A percentile compares a stretch with the other conserved stretches of the same genome.
Conservation (phyloP, 2,888 invertebrate genomes). For the Chalcis sispes region DNA sequence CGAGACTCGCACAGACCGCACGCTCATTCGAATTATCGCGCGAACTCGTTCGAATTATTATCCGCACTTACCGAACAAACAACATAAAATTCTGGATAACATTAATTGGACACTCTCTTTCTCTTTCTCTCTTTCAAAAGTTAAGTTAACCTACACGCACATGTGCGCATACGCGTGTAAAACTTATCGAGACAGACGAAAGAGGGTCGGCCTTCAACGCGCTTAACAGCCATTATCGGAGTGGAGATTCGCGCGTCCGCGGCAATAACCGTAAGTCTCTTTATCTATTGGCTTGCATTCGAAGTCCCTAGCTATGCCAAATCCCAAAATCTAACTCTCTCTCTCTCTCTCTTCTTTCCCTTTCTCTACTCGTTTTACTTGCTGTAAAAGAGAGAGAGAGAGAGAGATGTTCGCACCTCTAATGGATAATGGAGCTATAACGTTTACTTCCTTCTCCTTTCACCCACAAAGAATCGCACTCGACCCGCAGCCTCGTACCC, state of each 20-base stretch:
- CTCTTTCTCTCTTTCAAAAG: neutral
- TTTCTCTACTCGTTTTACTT: neutral
- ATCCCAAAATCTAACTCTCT: neutral
- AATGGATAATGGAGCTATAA: too few relatives aligned
- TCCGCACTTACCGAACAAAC: slow-evolving; percentile 24
- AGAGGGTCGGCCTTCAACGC: neutral
- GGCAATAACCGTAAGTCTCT: slow-evolving; percentile 71
- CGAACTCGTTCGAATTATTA: too few relatives aligned
- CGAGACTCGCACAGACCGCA: too few relatives aligned
- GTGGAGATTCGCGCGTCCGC: slow-evolving; percentile 23
- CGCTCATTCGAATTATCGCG: too few relatives aligned
- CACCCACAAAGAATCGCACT: too few relatives aligned
- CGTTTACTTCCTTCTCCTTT: too few relatives aligned
- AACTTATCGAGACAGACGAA: slow-evolving; percentile 9
- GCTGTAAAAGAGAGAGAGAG: too few relatives aligned
- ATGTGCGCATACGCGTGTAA: neutral
- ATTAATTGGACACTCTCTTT: slow-evolving; percentile 21
- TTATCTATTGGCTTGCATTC: slow-evolving; percentile 62
- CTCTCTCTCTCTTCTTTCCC: neutral
- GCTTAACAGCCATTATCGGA: slow-evolving; percentile 26
- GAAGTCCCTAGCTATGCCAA: too few relatives aligned
- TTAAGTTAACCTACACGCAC: neutral
- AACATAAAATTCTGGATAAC: slow-evolving; percentile 40
- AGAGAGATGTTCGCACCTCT: neutral
- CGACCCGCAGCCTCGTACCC: too few relatives aligned